A percentile compares a stretch with the other conserved stretches of the same genome.
phyloP scores from a whole-genome alignment of 2,797 vertebrate species.

The Vespertilio murinus region DNA sequence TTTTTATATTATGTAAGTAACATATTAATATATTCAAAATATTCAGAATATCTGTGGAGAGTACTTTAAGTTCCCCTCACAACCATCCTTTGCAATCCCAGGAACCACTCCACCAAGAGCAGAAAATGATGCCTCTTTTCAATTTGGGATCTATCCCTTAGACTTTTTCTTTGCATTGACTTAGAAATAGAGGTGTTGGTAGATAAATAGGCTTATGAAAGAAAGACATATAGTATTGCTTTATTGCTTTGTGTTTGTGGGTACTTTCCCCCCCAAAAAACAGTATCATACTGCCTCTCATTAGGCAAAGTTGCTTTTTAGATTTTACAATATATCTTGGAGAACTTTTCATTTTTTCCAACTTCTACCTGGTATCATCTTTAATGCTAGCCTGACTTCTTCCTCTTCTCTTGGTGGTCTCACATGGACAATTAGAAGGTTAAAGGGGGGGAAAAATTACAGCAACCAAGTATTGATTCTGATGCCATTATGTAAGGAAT shows the following conservation, averaged over 20 bases:
- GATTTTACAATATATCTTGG: neutral
- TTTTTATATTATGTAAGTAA: neutral
- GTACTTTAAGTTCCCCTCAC: neutral
- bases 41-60: neutral
- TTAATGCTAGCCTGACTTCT: slow-evolving; percentile 11
- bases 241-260: neutral
- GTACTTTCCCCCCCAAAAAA: neutral
- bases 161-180: neutral
- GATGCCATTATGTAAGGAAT: slow-evolving; percentile 53
- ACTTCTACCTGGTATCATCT: slow-evolving; percentile 2
- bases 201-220: neutral
- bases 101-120: neutral
- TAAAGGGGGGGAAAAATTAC: slow-evolving; percentile 23
- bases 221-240: neutral
- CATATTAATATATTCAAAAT: neutral
- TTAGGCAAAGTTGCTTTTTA: neutral
- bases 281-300: neutral
- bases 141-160: neutral
- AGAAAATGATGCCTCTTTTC: neutral
- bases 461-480: slow-evolving; percentile 22
- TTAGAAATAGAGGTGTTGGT: neutral
- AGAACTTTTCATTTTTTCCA: slow-evolving; percentile 35
- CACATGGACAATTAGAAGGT: slow-evolving; percentile 32
- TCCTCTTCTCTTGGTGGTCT: slow-evolving; percentile 33
- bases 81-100: neutral